These are phyloP conservation scores for Siniperca undulata DNA, from an alignment of 2,797 vertebrate species.

Conservation along the genomic window DNA sequence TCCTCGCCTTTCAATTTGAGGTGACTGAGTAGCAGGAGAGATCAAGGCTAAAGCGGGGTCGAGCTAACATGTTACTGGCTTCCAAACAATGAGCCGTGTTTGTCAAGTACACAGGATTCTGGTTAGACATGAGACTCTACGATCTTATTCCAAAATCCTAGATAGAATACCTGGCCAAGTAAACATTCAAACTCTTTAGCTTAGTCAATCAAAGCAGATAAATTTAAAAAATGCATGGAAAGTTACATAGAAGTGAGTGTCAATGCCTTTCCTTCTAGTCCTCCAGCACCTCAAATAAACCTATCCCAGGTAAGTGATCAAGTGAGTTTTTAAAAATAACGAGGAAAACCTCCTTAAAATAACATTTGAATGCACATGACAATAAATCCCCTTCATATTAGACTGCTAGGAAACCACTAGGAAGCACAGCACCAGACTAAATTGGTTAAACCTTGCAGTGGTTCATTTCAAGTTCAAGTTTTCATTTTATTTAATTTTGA, in stretches of 20 bases:
- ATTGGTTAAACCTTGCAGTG: background rate
- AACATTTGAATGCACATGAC: background rate
- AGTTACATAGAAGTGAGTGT: background rate
- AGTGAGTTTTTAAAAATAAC: background rate
- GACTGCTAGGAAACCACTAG: too few species aligned
- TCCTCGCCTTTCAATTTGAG: conserved; percentile 51
- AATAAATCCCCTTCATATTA: background rate
- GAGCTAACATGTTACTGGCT: conserved; percentile 15
- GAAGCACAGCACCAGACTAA: background rate
- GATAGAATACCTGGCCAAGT: background rate
- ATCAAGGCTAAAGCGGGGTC: conserved; percentile 48
- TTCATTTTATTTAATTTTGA: too few species aligned
- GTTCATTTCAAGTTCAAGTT: too few species aligned
- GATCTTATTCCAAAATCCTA: background rate
- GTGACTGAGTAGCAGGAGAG: conserved; percentile 54
- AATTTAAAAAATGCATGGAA: background rate
- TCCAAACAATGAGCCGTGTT: conserved; percentile 38
- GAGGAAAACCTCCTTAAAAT: background rate
- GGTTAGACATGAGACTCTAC: conserved; percentile 24
- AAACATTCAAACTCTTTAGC: background rate
- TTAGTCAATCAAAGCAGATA: background rate
- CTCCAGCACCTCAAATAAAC: background rate
- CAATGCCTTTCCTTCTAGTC: background rate
- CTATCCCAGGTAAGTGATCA: too few species aligned
- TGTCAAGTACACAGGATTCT: conserved; percentile 13